phyloP scores from a whole-genome alignment of 2,797 vertebrate species.

The Enteromius thamalakanensis region DNA sequence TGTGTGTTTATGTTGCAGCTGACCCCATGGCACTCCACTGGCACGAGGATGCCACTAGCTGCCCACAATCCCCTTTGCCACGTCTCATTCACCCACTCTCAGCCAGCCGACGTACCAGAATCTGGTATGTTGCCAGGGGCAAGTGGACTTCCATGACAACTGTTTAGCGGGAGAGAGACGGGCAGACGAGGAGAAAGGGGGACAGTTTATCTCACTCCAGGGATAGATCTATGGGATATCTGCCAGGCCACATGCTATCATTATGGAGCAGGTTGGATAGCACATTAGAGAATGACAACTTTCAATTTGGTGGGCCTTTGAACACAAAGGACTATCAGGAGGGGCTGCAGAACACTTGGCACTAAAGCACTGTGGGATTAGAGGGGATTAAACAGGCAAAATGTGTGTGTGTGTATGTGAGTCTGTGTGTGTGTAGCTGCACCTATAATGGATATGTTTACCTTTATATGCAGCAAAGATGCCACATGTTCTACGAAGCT shows the following conservation, averaged over 20 bases:
- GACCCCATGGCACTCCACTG: slow-evolving; percentile 40
- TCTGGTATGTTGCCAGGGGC: slow-evolving; percentile 53
- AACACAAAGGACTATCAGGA: slow-evolving; percentile 17
- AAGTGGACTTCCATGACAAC: slow-evolving; percentile 42
- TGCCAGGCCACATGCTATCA: slow-evolving; percentile 48
- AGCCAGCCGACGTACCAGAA: slow-evolving; percentile 32
- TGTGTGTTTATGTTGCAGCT: slow-evolving; percentile 53
- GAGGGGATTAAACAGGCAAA: slow-evolving; percentile 1
- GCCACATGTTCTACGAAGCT: slow-evolving; percentile 23
- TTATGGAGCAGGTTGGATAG: slow-evolving; percentile 45
- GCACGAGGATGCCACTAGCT: slow-evolving; percentile 29
- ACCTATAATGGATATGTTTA: slow-evolving; percentile 23
- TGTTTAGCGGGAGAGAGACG: slow-evolving; percentile 27
- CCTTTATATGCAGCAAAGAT: slow-evolving; percentile 16
- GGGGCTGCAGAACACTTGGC: not conserved
- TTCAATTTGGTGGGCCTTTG: slow-evolving; percentile 43
- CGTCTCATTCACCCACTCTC: slow-evolving; percentile 27
- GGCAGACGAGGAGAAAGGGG: slow-evolving; percentile 30
- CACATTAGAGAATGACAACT: slow-evolving; percentile 46
- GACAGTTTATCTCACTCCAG: slow-evolving; percentile 30
- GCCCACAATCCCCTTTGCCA: slow-evolving; percentile 30
- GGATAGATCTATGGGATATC: slow-evolving; percentile 16
- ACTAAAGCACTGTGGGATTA: slow-evolving; percentile 2
- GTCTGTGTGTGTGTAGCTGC: slow-evolving; percentile 14
- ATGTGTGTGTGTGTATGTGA: slow-evolving; percentile 16